Percentiles rank a stretch among this genome's conserved stretches.
Evolutionary conservation across 2,797 vertebrate species (phyloP).

Genomic region (Trachurus trachurus): DNA sequence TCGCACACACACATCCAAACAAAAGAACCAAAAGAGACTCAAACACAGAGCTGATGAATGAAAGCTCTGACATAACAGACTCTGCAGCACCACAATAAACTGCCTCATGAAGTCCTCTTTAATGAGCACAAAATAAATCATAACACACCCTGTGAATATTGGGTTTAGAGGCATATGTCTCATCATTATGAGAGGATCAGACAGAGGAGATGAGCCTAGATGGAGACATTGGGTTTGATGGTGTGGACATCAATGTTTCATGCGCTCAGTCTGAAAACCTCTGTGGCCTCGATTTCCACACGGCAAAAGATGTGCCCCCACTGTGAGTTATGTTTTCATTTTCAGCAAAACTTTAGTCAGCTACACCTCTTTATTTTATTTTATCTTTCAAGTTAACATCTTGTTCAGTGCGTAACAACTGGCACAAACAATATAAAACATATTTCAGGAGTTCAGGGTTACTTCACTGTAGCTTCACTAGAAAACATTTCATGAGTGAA

Average conservation of each 20-base stretch:
- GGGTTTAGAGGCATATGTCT: slow-evolving; percentile 7
- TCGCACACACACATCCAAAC: neutral
- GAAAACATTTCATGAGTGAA: neutral
- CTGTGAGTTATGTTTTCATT: neutral
- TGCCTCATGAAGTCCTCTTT: slow-evolving; percentile 12
- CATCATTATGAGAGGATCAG: slow-evolving; percentile 8
- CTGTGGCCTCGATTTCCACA: neutral
- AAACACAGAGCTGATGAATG: slow-evolving; percentile 4
- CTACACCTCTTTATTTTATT: no score
- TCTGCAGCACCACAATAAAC: slow-evolving; percentile 2
- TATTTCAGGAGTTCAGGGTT: neutral
- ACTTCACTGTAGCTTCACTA: neutral
- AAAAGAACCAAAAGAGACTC: neutral
- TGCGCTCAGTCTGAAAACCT: neutral
- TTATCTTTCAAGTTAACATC: slow-evolving; percentile 1
- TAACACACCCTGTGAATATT: slow-evolving; percentile 11
- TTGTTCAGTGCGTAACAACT: neutral
- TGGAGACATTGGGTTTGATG: neutral
- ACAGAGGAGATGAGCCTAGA: neutral
- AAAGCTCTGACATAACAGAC: slow-evolving; percentile 4
- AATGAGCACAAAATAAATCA: slow-evolving; percentile 21
- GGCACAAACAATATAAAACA: neutral
- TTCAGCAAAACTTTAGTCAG: neutral
- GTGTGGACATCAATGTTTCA: neutral
- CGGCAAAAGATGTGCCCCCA: no score